phyloP scores from a whole-genome alignment of 2,888 invertebrate genomes.

The Temnothorax rugatulus region DNA sequence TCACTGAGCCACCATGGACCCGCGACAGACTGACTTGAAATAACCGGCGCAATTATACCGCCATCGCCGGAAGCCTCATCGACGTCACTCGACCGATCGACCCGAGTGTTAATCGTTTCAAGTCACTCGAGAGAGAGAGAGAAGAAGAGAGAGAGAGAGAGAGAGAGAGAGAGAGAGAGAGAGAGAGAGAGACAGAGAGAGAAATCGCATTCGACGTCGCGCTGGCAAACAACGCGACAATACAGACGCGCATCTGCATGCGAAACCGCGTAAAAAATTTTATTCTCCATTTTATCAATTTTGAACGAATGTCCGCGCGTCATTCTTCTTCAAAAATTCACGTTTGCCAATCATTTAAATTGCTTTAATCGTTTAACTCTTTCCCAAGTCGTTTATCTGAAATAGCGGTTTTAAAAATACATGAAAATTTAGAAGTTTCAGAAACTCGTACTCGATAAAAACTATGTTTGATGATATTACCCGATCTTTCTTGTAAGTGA shows the following conservation, averaged over 20 bases:
- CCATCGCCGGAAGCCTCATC: constrained; percentile 58
- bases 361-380: background rate
- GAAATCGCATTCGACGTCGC: constrained; percentile 4
- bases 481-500: background rate
- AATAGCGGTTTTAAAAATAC: background rate
- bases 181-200: background rate
- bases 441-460: constrained; percentile 1
- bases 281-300: background rate
- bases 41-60: constrained; percentile 66
- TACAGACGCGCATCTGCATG: background rate
- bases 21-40: constrained; percentile 58
- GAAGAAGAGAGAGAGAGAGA: background rate
- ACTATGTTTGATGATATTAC: constrained; percentile 4
- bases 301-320: background rate
- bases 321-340: background rate
- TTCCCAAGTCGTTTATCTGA: background rate
- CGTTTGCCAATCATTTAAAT: background rate
- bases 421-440: background rate
- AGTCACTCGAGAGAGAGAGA: constrained; percentile 60
- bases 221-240: background rate
- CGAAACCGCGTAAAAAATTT: constrained; percentile 16
- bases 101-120: constrained; percentile 65
- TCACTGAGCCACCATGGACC: constrained; percentile 41
- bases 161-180: background rate
- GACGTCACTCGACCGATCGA: constrained; percentile 64